Evolutionary conservation across 2,888 invertebrate species (phyloP), one percentile per base, ranked within the genome.

Genomic region (Agriopis marginaria): DNA sequence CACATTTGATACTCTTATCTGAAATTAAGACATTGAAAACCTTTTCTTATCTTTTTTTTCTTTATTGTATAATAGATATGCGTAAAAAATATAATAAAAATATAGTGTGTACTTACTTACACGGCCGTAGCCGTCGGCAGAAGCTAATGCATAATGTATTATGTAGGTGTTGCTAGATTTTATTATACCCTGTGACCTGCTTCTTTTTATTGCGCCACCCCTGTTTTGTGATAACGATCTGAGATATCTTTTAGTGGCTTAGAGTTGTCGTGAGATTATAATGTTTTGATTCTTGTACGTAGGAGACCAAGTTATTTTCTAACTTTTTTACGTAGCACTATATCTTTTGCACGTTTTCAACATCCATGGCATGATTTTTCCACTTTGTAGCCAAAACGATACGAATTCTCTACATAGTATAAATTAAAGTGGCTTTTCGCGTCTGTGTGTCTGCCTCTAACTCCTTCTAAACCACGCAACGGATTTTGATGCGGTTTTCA

Each of bases 201-300:
- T 72, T 63, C 63, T 42, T 60, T 66, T 70, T 70, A 70, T 66
- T 60, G 50, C 66, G 63, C 49, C 70, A 63, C 70, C 66, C 70
- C 53, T 63, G 63, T 45, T 70, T 65, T 56, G 66, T 63, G 70
- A 66, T 66, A 70, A 66, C 63, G 59, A 70, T 70, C 70, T 54
- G 14, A 63, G 70, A 70, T 70, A 70, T 70, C 70, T 66, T 70
- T 70, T 70, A 70, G 53, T 66, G 40, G 66, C 49, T 62, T 51
- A 59, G 61, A 64, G 59, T 61, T 60, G 64, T 45, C 44, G 47
- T 56, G 61, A 62, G 56, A 63, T 59, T 68, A 61, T 32, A 62
- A 23, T 51, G 61, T 51, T 42, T 40, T 40, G n/a, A 14, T 7
- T 17, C 11, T 61, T 45, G 45, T 44, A 17, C 4, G 7, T 7